These are phyloP conservation scores for Microctenopoma steveboyesi DNA, from an alignment of 2,797 vertebrate genomes.

Conservation along the genomic window DNA sequence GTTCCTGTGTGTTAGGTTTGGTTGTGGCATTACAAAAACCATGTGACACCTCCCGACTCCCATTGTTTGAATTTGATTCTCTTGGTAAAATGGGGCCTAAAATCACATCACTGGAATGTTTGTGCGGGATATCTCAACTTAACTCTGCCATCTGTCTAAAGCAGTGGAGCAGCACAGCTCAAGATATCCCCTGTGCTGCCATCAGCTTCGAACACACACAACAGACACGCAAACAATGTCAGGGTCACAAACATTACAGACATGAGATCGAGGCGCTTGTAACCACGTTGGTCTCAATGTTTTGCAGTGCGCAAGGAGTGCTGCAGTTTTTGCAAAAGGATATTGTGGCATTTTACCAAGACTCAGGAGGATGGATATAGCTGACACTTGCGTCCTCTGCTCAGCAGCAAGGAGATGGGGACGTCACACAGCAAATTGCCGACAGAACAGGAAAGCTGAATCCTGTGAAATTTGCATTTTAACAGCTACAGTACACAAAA, in stretches of 20 bases:
- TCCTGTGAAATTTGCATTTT: conserved; percentile 79
- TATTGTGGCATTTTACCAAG: conserved; percentile 56
- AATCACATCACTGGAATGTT: conserved; percentile 30
- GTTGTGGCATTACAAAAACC: conserved; percentile 24
- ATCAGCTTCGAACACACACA: conserved; percentile 47
- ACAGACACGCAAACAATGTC: conserved; percentile 49
- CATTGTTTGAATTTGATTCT: conserved; percentile 34
- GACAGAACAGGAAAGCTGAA: conserved; percentile 73
- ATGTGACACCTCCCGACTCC: conserved; percentile 13
- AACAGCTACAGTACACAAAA: conserved; percentile 76
- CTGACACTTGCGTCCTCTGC: conserved; percentile 68
- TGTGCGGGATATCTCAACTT: conserved; percentile 11
- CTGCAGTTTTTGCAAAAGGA: conserved; percentile 54
- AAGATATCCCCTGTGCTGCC: conserved; percentile 44
- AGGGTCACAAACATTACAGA: conserved; percentile 49
- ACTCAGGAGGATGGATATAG: conserved; percentile 67
- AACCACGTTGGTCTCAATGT: conserved; percentile 19
- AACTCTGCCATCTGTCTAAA: conserved; percentile 40
- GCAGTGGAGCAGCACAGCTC: conserved; percentile 29
- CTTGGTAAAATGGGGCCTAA: conserved; percentile 29
- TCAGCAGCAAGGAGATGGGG: conserved; percentile 66
- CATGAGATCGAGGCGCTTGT: conserved; percentile 20
- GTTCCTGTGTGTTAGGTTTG: conserved; percentile 36
- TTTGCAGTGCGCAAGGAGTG: conserved; percentile 31
- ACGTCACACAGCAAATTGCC: conserved; percentile 73